These are phyloP conservation scores for Sylvilagus floridanus DNA, from an alignment of 2,797 vertebrate species.

Conservation along the genomic window DNA sequence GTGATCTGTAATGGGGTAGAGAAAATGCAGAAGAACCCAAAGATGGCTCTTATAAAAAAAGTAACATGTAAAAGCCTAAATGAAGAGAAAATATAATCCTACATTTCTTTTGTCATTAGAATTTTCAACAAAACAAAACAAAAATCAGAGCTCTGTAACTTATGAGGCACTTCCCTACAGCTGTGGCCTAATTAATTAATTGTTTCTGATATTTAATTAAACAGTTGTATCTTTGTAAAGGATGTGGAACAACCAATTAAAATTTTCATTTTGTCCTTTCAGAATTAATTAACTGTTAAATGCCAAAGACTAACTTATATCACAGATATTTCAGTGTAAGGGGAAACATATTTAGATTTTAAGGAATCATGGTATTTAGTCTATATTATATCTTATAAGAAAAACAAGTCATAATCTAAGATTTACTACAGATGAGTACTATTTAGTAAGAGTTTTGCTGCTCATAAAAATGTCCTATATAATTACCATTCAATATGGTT, in stretches of 20 bases:
- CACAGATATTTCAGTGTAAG: conserved; percentile 19
- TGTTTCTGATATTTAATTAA: conserved; percentile 82
- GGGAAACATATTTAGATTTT: neutral
- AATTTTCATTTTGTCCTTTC: conserved; percentile 71
- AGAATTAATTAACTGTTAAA: conserved; percentile 78
- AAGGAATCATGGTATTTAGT: neutral
- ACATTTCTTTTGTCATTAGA: conserved; percentile 11
- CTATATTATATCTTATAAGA: neutral
- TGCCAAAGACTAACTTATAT: conserved; percentile 39
- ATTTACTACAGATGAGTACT: neutral
- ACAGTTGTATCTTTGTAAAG: conserved; percentile 51
- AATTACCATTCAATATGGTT: neutral
- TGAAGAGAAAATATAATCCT: neutral
- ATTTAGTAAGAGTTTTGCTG: neutral
- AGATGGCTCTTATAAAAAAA: neutral
- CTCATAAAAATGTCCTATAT: neutral
- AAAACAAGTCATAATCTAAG: neutral
- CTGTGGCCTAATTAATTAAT: conserved; percentile 75
- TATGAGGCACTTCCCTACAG: conserved; percentile 49
- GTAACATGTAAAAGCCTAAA: neutral
- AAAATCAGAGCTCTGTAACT: conserved; percentile 1
- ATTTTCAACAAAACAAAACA: neutral
- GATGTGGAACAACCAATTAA: conserved; percentile 77
- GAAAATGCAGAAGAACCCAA: neutral
- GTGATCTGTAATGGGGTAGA: neutral